phyloP scores from a whole-genome alignment of 2,888 invertebrate genomes.

The Agriopis leucophaearia region DNA sequence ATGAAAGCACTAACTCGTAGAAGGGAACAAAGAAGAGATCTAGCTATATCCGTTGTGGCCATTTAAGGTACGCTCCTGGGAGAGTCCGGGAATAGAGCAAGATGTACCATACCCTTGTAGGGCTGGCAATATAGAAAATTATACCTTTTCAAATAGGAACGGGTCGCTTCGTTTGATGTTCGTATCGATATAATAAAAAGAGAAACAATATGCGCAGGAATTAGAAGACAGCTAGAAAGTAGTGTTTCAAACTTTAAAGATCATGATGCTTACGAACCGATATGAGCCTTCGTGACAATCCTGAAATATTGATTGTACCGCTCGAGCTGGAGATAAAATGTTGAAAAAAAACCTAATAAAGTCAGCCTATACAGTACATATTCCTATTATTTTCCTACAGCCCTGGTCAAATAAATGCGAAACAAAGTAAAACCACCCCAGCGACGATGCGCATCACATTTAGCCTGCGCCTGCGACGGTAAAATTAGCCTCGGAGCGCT shows the following conservation, averaged over 20 bases:
- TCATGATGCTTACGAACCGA: background rate
- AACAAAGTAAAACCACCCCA: conserved; percentile 51
- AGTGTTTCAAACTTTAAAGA: background rate
- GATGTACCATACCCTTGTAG: conserved; percentile 53
- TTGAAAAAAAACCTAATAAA: background rate
- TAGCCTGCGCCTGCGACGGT: conserved; percentile 47
- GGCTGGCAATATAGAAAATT: conserved; percentile 47
- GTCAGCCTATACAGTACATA: background rate
- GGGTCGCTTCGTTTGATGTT: background rate
- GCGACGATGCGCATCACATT: conserved; percentile 50
- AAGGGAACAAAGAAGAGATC: conserved; percentile 37
- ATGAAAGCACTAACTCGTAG: conserved; percentile 13
- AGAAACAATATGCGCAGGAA: too few species aligned
- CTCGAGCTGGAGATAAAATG: too few species aligned
- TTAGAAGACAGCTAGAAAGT: background rate
- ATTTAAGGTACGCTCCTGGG: conserved; percentile 60
- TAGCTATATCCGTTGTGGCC: conserved; percentile 59
- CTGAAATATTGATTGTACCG: too few species aligned
- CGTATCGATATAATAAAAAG: background rate
- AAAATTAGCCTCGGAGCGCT: conserved; percentile 47
- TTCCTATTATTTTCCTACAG: conserved; percentile 28
- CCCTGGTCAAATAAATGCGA: conserved; percentile 55
- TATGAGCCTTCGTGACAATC: too few species aligned
- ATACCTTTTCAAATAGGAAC: background rate
- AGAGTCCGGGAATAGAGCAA: conserved; percentile 58